Conservation (phyloP, 2,888 invertebrate species). For the Ectropis crepuscularia region DNA sequence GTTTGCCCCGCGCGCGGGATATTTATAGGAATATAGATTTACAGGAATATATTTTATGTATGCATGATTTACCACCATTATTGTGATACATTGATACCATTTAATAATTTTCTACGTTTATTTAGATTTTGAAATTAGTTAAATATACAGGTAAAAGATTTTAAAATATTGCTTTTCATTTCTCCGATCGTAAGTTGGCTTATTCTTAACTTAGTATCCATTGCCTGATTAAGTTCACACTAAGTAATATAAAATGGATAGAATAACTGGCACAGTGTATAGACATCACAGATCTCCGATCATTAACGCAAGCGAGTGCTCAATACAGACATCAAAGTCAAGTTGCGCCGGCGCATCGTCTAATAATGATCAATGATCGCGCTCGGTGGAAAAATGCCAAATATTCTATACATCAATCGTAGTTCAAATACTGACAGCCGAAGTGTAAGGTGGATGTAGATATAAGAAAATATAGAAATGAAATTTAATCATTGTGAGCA, state of each 20-base stretch:
- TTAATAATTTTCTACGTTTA: no score
- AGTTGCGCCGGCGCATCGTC: conserved; percentile 60
- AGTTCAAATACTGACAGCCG: conserved; percentile 78
- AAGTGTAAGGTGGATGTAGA: conserved; percentile 54
- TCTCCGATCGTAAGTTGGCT: no score
- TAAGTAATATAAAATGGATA: neutral
- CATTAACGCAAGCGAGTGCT: conserved; percentile 22
- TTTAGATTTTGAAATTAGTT: no score
- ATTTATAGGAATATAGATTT: no score
- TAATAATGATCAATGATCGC: conserved; percentile 80
- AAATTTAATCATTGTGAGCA: neutral
- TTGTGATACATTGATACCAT: no score
- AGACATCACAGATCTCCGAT: conserved; percentile 9
- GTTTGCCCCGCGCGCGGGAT: no score
- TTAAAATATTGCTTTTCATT: neutral
- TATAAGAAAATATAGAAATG: conserved; percentile 32
- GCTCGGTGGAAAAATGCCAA: conserved; percentile 74
- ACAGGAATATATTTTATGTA: no score
- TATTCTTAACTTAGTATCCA: no score
- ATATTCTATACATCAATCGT: conserved; percentile 82
- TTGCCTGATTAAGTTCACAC: neutral
- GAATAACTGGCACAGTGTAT: neutral
- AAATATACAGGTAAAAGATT: no score
- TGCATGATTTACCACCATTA: no score
- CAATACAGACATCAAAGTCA: conserved; percentile 30